A percentile compares a stretch with the other conserved stretches of the same genome.
Evolutionary conservation across 2,797 vertebrate species (phyloP).

Genomic region (Sciaenops ocellatus): DNA sequence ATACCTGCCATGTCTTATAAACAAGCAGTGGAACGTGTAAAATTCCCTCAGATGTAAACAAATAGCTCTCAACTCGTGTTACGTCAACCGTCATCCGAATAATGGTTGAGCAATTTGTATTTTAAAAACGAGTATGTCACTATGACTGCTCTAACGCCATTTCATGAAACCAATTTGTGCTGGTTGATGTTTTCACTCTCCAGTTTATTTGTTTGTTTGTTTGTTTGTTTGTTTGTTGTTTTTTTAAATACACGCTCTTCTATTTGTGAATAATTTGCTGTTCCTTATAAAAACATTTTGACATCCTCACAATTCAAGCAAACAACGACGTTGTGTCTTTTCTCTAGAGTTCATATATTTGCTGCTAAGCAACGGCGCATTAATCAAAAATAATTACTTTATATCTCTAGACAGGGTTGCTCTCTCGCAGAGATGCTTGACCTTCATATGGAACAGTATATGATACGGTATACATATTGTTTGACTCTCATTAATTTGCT

Average conservation of each 20-base stretch:
- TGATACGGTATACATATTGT: constrained; percentile 14
- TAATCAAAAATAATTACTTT: constrained; percentile 68
- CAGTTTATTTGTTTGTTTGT: constrained; percentile 4
- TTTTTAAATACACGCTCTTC: not conserved
- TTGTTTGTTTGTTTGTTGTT: constrained; percentile 5
- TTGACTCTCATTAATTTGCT: constrained; percentile 48
- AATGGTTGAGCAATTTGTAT: constrained; percentile 45
- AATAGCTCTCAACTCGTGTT: constrained; percentile 55
- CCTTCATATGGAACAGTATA: constrained; percentile 55
- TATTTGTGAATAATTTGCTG: not conserved
- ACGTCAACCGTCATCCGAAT: constrained; percentile 42
- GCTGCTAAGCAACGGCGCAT: constrained; percentile 41
- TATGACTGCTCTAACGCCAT: constrained; percentile 37
- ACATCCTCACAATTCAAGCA: constrained; percentile 36
- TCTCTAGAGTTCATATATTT: constrained; percentile 34
- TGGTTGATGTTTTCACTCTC: constrained; percentile 37
- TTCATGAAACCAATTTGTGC: constrained; percentile 50
- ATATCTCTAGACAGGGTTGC: constrained; percentile 46
- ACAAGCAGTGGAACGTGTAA: constrained; percentile 42
- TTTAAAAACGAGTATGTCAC: constrained; percentile 47
- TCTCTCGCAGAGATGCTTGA: constrained; percentile 54
- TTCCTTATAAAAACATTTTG: constrained; percentile 30
- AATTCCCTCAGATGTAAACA: constrained; percentile 52
- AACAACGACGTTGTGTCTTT: constrained; percentile 19
- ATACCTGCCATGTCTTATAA: constrained; percentile 48